Base-by-base conservation (phyloP, 2,113 vertebrate genomes). In the Rhinopomastus cyanomelas region DNA sequence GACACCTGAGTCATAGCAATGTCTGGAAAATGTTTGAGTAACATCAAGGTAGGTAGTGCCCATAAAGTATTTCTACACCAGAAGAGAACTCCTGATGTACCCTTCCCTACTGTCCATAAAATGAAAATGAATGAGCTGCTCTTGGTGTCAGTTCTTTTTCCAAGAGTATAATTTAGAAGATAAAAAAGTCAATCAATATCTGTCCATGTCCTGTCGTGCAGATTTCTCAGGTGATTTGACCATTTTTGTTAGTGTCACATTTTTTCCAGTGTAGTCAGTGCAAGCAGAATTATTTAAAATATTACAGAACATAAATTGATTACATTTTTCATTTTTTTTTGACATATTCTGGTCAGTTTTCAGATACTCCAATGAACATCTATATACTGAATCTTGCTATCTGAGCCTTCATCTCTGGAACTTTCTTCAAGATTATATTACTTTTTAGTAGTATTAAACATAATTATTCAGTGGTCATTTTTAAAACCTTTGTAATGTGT, bases 201-300 rank as follows among this genome's bases (percentile, higher is more conserved):
- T 34, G 12, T 52, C 4, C 9, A n/a, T 0, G 2, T 61, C 4
- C 21, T 5, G 2, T 76, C 25, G 8, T 13, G 16, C 36, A 36
- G 8, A 16, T 81, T 67, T 29, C 11, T 34, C 8, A 30, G 17
- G 7, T 48, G 4, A 3, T 61, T 81, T 72, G 9, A 32, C 13
- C 7, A 30, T 21, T 10, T 1, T n/a, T 20, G 7, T 49, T 69
- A 80, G 73, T 30, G 1, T 1, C 9, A 46, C 10, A 21, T 59
- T 55, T 81, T 12, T 84, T 87, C 37, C 16, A 37, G 3, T 29
- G 3, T 16, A 39, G 3, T 7, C 55, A 1, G 2, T 36, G 17
- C 62, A 46, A 75, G 6, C 7, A 85, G 34, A 87, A 77, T 59
- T 42, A 37, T 17, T 55, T 37, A 22, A 13, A 69, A 14, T 69